Conservation (phyloP, 2,797 vertebrate genomes). For the Spinus olivaceus region DNA sequence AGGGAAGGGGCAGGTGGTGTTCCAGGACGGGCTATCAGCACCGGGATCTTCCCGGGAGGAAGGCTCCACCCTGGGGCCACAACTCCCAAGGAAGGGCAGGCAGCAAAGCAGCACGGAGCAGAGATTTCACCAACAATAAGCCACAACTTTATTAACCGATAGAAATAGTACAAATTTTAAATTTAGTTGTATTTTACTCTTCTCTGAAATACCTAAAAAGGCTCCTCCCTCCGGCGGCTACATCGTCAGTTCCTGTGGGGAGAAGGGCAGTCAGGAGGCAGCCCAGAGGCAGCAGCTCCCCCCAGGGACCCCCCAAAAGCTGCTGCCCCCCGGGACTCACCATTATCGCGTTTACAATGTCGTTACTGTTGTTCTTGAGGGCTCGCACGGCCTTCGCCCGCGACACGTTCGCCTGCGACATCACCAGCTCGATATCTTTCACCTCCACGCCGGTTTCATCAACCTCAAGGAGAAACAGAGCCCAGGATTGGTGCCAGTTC, state of each 20-base stretch:
- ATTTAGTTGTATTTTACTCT: slow-evolving; percentile 82
- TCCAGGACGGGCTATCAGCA: not conserved
- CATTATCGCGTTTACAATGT: slow-evolving; percentile 99
- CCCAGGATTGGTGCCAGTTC: not conserved
- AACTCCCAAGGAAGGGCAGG: not conserved
- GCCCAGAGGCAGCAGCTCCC: fast-evolving
- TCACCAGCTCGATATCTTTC: slow-evolving; percentile 98
- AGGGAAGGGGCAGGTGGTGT: not conserved
- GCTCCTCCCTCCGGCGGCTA: slow-evolving; percentile 73
- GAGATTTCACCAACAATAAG: slow-evolving; percentile 81
- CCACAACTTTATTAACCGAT: slow-evolving; percentile 95
- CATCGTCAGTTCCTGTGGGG: slow-evolving; percentile 95
- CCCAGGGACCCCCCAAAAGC: not conserved
- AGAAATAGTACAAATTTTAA: slow-evolving; percentile 99
- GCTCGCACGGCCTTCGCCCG: slow-evolving; percentile 96
- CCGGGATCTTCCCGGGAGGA: not conserved
- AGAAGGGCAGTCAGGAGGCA: not conserved
- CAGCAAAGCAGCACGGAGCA: not conserved
- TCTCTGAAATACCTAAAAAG: slow-evolving; percentile 75
- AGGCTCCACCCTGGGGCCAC: not conserved
- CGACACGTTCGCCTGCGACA: slow-evolving; percentile 98
- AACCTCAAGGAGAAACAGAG: slow-evolving; percentile 75
- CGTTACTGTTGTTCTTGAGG: slow-evolving; percentile 99
- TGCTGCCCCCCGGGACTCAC: slow-evolving; percentile 72
- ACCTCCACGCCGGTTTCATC: slow-evolving; percentile 97